These are phyloP conservation scores for Dinocampus coccinellae DNA, from an alignment of 2,888 invertebrate genomes.

Conservation along the genomic window DNA sequence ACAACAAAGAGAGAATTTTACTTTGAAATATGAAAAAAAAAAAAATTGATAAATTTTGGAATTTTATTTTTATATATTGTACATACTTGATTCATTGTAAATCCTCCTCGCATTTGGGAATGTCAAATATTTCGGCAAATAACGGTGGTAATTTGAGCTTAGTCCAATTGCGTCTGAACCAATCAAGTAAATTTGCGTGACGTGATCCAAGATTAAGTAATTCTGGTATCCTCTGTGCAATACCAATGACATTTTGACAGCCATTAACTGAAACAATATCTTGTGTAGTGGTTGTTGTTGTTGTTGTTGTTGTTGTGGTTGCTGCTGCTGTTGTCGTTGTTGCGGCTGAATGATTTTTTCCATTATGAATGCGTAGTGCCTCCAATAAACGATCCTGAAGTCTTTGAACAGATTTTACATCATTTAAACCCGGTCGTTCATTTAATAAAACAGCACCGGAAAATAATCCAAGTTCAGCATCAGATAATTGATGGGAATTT, in stretches of 20 bases:
- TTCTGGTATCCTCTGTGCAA: slow-evolving; percentile 79
- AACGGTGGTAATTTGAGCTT: slow-evolving; percentile 89
- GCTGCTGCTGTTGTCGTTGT: slow-evolving; percentile 22
- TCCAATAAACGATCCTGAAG: slow-evolving; percentile 87
- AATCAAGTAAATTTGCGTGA: slow-evolving; percentile 87
- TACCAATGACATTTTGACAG: slow-evolving; percentile 67
- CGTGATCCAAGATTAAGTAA: slow-evolving; percentile 84
- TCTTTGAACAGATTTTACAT: slow-evolving; percentile 82
- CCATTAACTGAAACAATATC: slow-evolving; percentile 59
- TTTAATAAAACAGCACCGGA: slow-evolving; percentile 88
- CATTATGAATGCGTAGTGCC: slow-evolving; percentile 83
- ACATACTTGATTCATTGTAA: slow-evolving; percentile 61
- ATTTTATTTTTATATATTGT: neutral
- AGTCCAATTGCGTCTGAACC: slow-evolving; percentile 92
- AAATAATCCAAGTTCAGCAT: slow-evolving; percentile 91
- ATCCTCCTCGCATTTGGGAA: slow-evolving; percentile 87
- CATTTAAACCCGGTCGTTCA: slow-evolving; percentile 84
- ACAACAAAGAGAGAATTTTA: too few relatives aligned
- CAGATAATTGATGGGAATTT: slow-evolving; percentile 82
- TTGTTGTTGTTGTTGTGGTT: too few relatives aligned
- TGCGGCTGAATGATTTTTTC: slow-evolving; percentile 69
- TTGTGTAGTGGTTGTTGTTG: neutral
- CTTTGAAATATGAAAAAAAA: too few relatives aligned
- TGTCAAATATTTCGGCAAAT: slow-evolving; percentile 97
- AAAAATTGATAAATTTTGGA: too few relatives aligned